Evolutionary conservation across 2,113 vertebrate genomes (phyloP), one percentile per base, ranked within the genome.

Genomic region (Prochilodus magdalenae): DNA sequence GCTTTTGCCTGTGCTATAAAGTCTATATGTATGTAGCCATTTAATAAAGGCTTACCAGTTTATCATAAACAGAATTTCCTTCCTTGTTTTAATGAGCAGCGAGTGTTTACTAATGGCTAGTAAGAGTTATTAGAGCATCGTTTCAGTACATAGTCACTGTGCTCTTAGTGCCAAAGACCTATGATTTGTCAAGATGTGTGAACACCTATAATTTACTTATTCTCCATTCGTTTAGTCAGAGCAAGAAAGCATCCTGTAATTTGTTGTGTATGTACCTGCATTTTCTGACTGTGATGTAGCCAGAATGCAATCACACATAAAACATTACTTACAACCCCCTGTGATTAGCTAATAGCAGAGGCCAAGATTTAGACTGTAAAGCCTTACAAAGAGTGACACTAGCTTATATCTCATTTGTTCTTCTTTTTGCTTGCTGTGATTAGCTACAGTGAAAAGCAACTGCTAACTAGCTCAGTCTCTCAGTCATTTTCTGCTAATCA

Each of bases 401-500:
- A 11, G 36, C 11, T 44, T 36, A 7, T 22, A 22, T 36, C 33
- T 13, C 8, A 24, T 70, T 65, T 30, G 27, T 65, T 24, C n/a
- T 3, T n/a, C 11, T 24, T 44, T 12, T 4, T 44, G 5, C 20
- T n/a, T 24, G 8, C 14, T 44, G 20, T 67, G 22, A 67, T 67
- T 70, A 14, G 20, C 8, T 33, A 71, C 59, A 69, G 66, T 72
- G 29, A 67, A 76, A 49, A 67, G 18, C 71, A 74, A 79, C 75
- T 82, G 63, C 63, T 83, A 73, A 67, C 67, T 83, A 73, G 62
- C 67, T 79, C 72, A 77, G 49, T 72, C 86, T 71, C 16, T 83
- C 62, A 81, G 51, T 88, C 71, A 71, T 76, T 84, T 86, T 82
- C 81, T 66, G 44, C 44, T 85, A 70, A 86, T 89, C 80, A 81